Base-by-base conservation (phyloP, 2,797 vertebrate species). In the Artibeus jamaicensis region DNA sequence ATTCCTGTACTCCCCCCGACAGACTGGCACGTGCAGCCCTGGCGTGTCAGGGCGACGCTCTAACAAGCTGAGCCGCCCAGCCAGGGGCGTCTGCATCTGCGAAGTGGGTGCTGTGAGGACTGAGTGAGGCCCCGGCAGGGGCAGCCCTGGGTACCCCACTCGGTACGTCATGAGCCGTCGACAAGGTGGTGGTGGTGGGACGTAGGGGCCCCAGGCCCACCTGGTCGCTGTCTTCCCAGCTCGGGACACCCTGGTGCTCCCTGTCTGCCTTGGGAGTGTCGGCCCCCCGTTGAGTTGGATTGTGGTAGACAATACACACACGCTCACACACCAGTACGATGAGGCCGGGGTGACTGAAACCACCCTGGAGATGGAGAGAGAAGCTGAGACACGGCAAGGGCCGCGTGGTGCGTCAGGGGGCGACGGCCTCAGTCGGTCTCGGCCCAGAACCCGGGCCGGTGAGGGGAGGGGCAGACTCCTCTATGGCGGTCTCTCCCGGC, bases 91-190 rank as follows among this genome's bases (percentile, higher is more conserved):
- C 50, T 70, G 39, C 1, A 6, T 37, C n/a, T 53, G 0, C 21
- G 11, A 32, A 74, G 46, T 32, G 50, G 39, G 44, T 22, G 12
- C 67, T 37, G 15, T 70, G 67, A 29, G 65, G 57, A 44, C 14
- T 24, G 39, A 24, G 11, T 26, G 16, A 84, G 73, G 76, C 29
- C 10, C 14, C 32, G 55, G 89, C 71, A 1, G 37, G 8, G 44
- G n/a, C 42, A 44, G 29, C 9, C 0, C n/a, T n/a, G n/a, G 24
- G 83, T 48, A 18, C 2, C 12, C 0, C 4, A 5, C 34, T 55
- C 6, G 9, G 37, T 2, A 2, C 8, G 0, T 4, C 10, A 26
- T 2, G 0, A 71, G 65, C 37, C 1, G 0, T 34, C 16, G 44
- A 29, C 22, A 29, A 37, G 9, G 39, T 29, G 32, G 42, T 22